Conservation (phyloP, 2,113 vertebrate species). For the Pterocles gutturalis region DNA sequence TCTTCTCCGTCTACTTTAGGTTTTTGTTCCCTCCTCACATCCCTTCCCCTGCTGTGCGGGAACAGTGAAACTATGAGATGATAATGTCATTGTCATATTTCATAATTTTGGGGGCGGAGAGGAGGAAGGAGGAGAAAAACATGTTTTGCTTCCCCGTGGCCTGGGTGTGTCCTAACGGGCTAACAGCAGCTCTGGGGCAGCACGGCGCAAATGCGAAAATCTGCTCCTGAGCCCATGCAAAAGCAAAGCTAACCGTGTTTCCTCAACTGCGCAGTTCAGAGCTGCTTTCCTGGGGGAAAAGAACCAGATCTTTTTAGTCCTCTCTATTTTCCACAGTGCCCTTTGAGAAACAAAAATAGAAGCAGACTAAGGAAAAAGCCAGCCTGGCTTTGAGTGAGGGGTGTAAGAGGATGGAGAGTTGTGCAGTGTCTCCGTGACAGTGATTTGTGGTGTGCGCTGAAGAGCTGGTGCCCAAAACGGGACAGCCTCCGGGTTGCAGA, state of each 20-base stretch:
- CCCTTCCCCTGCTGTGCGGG: neutral
- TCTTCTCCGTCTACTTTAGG: neutral
- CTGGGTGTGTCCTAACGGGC: neutral
- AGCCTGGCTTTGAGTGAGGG: neutral
- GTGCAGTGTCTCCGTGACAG: neutral
- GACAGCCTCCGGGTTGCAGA: fast-evolving
- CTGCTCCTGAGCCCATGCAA: neutral
- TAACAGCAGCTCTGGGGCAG: neutral
- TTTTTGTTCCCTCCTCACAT: neutral
- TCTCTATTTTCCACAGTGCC: neutral
- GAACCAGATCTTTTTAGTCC: neutral
- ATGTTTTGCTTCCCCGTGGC: slow-evolving; percentile 6
- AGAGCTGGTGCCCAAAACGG: neutral
- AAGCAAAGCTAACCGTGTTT: neutral
- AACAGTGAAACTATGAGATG: neutral
- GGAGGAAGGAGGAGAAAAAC: slow-evolving; percentile 20
- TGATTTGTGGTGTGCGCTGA: neutral
- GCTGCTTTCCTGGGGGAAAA: neutral
- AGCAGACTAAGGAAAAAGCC: neutral
- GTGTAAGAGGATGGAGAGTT: neutral
- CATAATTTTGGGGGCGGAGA: slow-evolving; percentile 7
- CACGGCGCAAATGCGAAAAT: neutral
- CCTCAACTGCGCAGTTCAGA: neutral
- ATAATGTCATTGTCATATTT: neutral
- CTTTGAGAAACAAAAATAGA: neutral